Conservation (phyloP, 2,113 vertebrate species). For the Rhabdornis inornatus region DNA sequence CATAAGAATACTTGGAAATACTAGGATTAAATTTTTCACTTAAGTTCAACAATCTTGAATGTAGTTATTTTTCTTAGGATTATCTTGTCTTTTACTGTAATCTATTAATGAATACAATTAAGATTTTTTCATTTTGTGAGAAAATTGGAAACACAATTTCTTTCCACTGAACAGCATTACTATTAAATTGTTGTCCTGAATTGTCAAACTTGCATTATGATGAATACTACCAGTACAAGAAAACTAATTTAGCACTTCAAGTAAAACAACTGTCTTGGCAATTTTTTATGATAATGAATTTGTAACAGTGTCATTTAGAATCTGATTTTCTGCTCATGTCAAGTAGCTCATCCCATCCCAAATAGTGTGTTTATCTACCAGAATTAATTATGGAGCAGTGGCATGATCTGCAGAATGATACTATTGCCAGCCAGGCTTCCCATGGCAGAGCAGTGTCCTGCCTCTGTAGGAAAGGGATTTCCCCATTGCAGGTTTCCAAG, state of each 20-base stretch:
- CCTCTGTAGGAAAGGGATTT: not conserved
- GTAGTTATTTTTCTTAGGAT: not conserved
- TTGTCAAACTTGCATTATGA: slow-evolving; percentile 49
- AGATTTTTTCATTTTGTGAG: not conserved
- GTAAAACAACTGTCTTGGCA: not conserved
- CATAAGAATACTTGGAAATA: not conserved
- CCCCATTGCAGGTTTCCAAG: not conserved
- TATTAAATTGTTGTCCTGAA: slow-evolving; percentile 42
- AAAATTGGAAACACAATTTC: not conserved
- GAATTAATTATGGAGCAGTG: not conserved
- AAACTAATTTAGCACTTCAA: slow-evolving; percentile 58
- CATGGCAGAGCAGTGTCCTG: not conserved
- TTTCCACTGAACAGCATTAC: not conserved
- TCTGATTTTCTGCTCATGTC: not conserved
- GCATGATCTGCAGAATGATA: not conserved
- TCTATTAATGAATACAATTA: not conserved
- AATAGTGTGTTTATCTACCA: not conserved
- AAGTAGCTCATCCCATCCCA: not conserved
- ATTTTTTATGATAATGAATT: slow-evolving; percentile 54
- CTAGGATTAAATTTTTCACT: not conserved
- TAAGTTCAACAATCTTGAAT: not conserved
- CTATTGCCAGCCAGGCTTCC: not conserved
- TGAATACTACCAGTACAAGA: slow-evolving; percentile 13
- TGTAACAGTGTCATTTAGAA: slow-evolving; percentile 11
- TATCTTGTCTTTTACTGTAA: not conserved